Conservation (phyloP, 1,140 invertebrate species). For the Drosophila orena region DNA sequence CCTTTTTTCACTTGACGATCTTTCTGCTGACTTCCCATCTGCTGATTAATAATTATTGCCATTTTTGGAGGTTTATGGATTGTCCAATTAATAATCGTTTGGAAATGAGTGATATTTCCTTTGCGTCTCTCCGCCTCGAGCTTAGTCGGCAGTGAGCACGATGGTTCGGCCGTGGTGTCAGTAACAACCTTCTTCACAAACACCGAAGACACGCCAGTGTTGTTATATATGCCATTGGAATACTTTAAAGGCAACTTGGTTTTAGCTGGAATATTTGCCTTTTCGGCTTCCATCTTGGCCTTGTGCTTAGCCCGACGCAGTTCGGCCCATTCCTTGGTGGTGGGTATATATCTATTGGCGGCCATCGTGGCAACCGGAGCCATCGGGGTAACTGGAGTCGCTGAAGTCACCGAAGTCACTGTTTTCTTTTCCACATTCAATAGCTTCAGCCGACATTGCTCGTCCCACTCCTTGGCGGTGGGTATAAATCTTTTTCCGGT, state of each 20-base stretch:
- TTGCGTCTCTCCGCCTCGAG: slow-evolving; percentile 8
- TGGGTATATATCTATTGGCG: slow-evolving; percentile 57
- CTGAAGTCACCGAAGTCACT: too few relatives aligned
- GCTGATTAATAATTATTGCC: too few relatives aligned
- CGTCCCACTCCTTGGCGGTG: slow-evolving; percentile 65
- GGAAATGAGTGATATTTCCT: slow-evolving; percentile 13
- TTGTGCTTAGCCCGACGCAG: slow-evolving; percentile 25
- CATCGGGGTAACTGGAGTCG: too few relatives aligned
- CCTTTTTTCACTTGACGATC: not conserved
- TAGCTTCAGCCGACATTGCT: slow-evolving; percentile 15
- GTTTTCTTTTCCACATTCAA: too few relatives aligned
- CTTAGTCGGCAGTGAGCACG: not conserved
- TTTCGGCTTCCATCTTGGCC: not conserved
- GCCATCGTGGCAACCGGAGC: not conserved
- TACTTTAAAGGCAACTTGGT: not conserved
- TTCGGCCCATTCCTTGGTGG: slow-evolving; percentile 62
- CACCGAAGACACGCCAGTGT: not conserved
- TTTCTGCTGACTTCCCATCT: too few relatives aligned
- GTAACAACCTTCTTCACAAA: not conserved
- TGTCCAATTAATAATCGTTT: not conserved
- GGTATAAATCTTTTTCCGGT: slow-evolving; percentile 53
- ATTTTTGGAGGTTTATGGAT: not conserved
- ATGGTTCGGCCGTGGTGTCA: not conserved
- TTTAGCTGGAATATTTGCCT: not conserved
- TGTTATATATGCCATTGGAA: not conserved